These are phyloP conservation scores for Cataglyphis cursor DNA, from an alignment of 2,888 invertebrate species.

Conservation along the genomic window DNA sequence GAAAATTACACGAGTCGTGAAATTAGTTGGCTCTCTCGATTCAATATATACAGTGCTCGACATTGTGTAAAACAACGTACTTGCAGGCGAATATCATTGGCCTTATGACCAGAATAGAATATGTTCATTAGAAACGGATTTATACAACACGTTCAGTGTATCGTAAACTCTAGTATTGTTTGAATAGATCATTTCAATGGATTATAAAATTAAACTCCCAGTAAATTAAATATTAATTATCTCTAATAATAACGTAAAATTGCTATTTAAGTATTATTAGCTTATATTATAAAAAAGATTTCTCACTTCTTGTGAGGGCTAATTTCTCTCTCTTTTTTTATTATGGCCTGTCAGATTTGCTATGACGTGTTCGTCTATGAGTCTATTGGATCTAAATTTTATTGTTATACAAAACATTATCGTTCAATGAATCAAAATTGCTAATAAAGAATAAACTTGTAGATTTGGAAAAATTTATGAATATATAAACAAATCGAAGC, in stretches of 20 bases:
- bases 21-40: conserved; percentile 23
- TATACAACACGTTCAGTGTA: background rate
- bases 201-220: background rate
- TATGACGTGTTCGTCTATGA: background rate
- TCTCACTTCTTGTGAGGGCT: conserved; percentile 36
- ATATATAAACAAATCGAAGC: background rate
- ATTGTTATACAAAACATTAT: background rate
- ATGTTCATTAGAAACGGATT: conserved; percentile 25
- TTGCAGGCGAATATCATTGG: conserved; percentile 8
- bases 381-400: no score
- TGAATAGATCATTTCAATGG: background rate
- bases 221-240: background rate
- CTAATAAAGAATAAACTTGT: background rate
- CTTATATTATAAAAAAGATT: no score
- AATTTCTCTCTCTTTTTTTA: conserved; percentile 23
- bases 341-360: conserved; percentile 22
- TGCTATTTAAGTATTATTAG: background rate
- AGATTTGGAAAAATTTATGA: background rate
- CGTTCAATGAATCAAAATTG: background rate
- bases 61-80: background rate
- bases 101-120: background rate
- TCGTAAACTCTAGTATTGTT: background rate
- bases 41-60: conserved; percentile 14
- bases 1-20: conserved; percentile 35
- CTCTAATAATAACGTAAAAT: background rate